Evolutionary conservation across 2,888 invertebrate species (phyloP).

Genomic region (Liodrosophila aerea): DNA sequence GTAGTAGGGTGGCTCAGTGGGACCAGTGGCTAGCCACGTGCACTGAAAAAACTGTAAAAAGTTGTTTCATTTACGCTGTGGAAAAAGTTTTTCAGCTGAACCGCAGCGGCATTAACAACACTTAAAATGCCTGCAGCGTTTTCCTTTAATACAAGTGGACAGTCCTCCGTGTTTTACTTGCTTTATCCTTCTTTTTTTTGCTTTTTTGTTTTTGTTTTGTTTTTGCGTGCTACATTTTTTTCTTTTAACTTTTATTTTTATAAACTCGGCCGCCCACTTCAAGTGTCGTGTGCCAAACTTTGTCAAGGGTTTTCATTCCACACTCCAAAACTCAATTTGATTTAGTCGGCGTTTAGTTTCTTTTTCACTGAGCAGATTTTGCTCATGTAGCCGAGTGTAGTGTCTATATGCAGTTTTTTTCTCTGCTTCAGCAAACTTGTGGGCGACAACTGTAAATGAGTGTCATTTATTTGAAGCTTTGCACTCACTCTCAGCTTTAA

Average conservation of each 20-base stretch:
- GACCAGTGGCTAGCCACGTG: constrained; percentile 53
- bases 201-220: constrained; percentile 14
- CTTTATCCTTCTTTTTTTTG: constrained; percentile 19
- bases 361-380: constrained; percentile 37
- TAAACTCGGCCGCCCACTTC: constrained; percentile 51
- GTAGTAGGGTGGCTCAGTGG: constrained; percentile 28
- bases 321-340: constrained; percentile 63
- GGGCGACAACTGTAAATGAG: constrained; percentile 67
- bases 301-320: constrained; percentile 41
- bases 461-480: constrained; percentile 57
- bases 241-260: constrained; percentile 34
- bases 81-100: constrained; percentile 58
- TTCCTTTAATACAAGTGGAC: constrained; percentile 73
- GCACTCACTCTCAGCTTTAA: constrained; percentile 28
- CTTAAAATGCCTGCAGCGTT: constrained; percentile 76
- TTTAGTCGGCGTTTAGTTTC: constrained; percentile 65
- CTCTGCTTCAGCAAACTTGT: constrained; percentile 10
- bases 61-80: constrained; percentile 73
- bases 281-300: constrained; percentile 52
- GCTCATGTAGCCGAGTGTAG: constrained; percentile 36
- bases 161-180: constrained; percentile 49
- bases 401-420: constrained; percentile 14
- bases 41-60: constrained; percentile 54
- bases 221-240: constrained; percentile 7
- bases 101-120: constrained; percentile 73